A percentile compares a stretch with the other conserved stretches of the same genome.
These are phyloP conservation scores for Episyrphus balteatus DNA, from an alignment of 1,140 invertebrate genomes.

Conservation along the genomic window DNA sequence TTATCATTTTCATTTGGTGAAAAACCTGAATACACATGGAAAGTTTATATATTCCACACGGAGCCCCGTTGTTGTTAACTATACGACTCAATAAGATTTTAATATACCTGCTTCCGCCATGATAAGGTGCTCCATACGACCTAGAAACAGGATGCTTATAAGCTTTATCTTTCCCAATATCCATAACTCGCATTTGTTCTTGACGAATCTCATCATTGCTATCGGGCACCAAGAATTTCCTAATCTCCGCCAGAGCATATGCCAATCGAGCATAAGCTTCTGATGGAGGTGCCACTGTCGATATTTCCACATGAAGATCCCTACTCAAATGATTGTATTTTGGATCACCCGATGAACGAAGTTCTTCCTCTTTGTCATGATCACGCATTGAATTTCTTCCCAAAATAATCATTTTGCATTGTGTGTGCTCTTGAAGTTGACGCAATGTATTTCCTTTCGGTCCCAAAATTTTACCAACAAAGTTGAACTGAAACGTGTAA, in stretches of 20 bases:
- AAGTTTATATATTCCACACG: too few species aligned
- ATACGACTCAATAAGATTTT: neutral
- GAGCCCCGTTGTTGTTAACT: too few species aligned
- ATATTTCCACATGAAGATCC: constrained; percentile 88
- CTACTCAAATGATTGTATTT: constrained; percentile 88
- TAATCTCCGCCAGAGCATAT: constrained; percentile 70
- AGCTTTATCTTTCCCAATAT: constrained; percentile 23
- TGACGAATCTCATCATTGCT: constrained; percentile 69
- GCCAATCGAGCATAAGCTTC: constrained; percentile 86
- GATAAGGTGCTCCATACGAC: constrained; percentile 26
- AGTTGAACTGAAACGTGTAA: constrained; percentile 70
- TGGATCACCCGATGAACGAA: constrained; percentile 72
- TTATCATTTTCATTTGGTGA: too few species aligned
- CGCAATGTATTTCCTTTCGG: constrained; percentile 90
- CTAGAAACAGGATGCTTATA: constrained; percentile 33
- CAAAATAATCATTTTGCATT: constrained; percentile 92
- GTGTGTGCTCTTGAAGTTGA: constrained; percentile 84
- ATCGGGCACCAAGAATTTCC: constrained; percentile 59
- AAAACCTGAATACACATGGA: too few species aligned
- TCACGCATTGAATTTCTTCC: constrained; percentile 93
- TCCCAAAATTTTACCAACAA: constrained; percentile 86
- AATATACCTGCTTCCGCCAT: constrained; percentile 24
- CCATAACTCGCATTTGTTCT: constrained; percentile 64
- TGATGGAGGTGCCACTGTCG: constrained; percentile 75
- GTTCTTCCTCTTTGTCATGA: constrained; percentile 82